phyloP scores from a whole-genome alignment of 2,888 invertebrate genomes.

The Nasonovia ribisnigri region DNA sequence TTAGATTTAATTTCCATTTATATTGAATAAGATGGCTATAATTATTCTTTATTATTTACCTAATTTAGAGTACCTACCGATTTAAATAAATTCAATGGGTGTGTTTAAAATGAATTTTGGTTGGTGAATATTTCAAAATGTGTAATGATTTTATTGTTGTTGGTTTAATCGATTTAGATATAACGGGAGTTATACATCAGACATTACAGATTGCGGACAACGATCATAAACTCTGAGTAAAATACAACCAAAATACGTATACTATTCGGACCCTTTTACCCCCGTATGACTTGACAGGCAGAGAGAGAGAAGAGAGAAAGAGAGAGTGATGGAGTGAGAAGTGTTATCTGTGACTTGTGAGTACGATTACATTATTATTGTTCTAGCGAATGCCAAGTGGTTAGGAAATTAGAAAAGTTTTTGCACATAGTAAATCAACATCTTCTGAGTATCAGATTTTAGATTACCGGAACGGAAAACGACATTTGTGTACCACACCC shows the following conservation, averaged over 20 bases:
- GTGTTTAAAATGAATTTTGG: background rate
- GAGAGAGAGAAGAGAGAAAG: background rate
- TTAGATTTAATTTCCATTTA: background rate
- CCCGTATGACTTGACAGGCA: background rate
- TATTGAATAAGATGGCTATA: background rate
- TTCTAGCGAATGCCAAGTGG: conserved; percentile 37
- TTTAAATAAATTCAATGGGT: background rate
- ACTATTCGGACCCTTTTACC: background rate
- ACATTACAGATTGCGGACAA: background rate
- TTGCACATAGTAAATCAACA: conserved; percentile 59
- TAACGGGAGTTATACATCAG: background rate
- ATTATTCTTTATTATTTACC: background rate
- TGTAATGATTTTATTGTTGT: background rate
- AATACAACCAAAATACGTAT: conserved; percentile 23
- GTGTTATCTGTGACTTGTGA: conserved; percentile 37
- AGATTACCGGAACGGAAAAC: conserved; percentile 24
- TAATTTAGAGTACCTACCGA: background rate
- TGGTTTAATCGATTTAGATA: background rate
- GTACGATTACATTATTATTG: conserved; percentile 47
- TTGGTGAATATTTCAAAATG: background rate
- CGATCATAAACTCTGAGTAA: conserved; percentile 30
- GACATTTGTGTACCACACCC: conserved; percentile 7
- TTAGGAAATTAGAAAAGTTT: conserved; percentile 65
- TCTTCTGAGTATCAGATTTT: conserved; percentile 50
- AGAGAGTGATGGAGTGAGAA: background rate